These are phyloP conservation scores for Drosophila aldrichi DNA, from an alignment of 2,888 invertebrate genomes.

Conservation along the genomic window DNA sequence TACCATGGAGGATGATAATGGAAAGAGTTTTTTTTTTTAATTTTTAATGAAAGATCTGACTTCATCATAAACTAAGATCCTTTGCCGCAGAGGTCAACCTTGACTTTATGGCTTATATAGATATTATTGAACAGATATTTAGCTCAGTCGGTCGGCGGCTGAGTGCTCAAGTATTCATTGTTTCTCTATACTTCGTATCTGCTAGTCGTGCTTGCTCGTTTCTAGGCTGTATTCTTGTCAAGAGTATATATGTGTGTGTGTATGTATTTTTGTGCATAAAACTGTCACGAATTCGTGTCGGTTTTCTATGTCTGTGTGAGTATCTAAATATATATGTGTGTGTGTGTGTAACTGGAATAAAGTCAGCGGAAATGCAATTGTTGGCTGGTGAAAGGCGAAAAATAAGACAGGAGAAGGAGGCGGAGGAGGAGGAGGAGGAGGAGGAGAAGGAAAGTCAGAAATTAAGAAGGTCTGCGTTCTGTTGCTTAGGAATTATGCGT, in stretches of 20 bases:
- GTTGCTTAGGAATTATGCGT: conserved; percentile 77
- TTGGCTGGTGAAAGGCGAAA: conserved; percentile 1
- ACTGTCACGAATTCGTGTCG: conserved; percentile 43
- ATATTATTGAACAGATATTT: no score
- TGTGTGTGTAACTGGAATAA: conserved; percentile 53
- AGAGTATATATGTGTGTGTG: conserved; percentile 1
- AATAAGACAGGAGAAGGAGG: neutral
- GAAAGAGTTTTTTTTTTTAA: no score
- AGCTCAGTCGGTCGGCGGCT: no score
- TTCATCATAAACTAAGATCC: no score
- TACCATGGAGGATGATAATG: no score
- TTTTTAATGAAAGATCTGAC: no score
- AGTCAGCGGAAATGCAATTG: conserved; percentile 58
- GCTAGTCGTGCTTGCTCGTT: no score
- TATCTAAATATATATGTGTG: conserved; percentile 15
- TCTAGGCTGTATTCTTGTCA: neutral
- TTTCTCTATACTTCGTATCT: no score
- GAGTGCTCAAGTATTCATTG: no score
- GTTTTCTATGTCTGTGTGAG: conserved; percentile 10
- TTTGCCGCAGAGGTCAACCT: no score
- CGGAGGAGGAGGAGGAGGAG: neutral
- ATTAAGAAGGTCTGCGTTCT: conserved; percentile 19
- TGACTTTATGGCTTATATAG: no score
- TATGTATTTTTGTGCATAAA: conserved; percentile 34
- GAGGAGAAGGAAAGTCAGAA: neutral